Evolutionary conservation across 2,888 invertebrate genomes (phyloP).

Genomic region (Exephanes ischioxanthus): DNA sequence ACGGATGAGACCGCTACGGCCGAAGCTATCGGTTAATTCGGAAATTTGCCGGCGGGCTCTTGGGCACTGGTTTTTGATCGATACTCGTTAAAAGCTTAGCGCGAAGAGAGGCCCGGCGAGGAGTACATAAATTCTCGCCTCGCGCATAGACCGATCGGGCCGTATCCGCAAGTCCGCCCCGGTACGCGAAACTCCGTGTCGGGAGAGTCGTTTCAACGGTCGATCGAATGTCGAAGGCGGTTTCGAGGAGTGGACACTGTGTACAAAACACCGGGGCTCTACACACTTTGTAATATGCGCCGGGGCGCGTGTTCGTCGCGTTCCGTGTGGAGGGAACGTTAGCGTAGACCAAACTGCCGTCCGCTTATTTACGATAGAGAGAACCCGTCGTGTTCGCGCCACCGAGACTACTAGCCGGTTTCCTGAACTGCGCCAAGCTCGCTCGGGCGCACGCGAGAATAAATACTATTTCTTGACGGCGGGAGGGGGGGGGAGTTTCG

Average conservation of each 20-base stretch:
- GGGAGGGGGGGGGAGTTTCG: constrained; percentile 20
- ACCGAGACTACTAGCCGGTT: constrained; percentile 56
- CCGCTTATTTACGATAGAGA: constrained; percentile 69
- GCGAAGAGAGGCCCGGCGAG: not conserved
- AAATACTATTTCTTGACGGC: constrained; percentile 58
- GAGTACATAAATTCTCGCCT: constrained; percentile 57
- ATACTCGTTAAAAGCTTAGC: constrained; percentile 19
- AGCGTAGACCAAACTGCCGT: constrained; percentile 63
- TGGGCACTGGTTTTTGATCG: constrained; percentile 28
- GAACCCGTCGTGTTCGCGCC: constrained; percentile 62
- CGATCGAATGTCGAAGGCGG: constrained; percentile 54
- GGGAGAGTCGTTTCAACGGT: constrained; percentile 31
- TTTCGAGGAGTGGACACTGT: constrained; percentile 27
- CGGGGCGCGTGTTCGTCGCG: constrained; percentile 33
- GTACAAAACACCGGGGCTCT: constrained; percentile 21
- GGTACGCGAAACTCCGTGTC: not conserved
- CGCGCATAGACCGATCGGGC: too few species aligned
- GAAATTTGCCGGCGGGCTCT: constrained; percentile 50
- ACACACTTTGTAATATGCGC: constrained; percentile 53
- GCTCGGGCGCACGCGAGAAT: constrained; percentile 66
- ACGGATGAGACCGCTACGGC: constrained; percentile 33
- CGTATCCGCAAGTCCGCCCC: too few species aligned
- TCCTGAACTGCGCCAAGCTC: constrained; percentile 63
- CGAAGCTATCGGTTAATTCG: constrained; percentile 59
- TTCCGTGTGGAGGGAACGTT: constrained; percentile 68